These are phyloP conservation scores for Amphiprion percula DNA, from an alignment of 2,113 vertebrate species.

Conservation along the genomic window DNA sequence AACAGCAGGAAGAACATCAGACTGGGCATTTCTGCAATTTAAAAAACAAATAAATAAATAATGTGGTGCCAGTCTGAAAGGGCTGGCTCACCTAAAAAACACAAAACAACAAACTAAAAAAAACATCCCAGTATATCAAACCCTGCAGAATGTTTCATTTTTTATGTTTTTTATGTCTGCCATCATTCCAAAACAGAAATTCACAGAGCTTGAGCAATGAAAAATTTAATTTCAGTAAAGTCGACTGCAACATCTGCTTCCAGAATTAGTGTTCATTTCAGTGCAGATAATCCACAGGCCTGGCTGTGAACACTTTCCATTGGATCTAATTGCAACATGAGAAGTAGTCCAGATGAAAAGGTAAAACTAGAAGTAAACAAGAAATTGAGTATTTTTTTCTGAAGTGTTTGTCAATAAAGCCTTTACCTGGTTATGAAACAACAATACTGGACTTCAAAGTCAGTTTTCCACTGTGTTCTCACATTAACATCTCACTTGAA, in stretches of 20 bases:
- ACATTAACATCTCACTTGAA: neutral
- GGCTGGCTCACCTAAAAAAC: neutral
- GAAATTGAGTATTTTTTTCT: neutral
- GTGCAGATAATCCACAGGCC: conserved; percentile 10
- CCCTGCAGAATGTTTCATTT: conserved; percentile 1
- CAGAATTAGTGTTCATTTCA: conserved; percentile 12
- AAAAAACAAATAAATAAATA: no score
- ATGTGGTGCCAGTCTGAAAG: neutral
- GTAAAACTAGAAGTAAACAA: neutral
- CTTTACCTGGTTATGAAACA: neutral
- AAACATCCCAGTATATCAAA: conserved; percentile 3
- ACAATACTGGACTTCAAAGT: neutral
- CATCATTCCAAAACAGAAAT: neutral
- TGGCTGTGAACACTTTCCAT: conserved; percentile 17
- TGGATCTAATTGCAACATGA: conserved; percentile 9
- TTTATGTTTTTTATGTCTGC: neutral
- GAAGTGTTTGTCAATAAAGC: neutral
- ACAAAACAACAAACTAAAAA: neutral
- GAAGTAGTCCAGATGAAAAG: conserved; percentile 24
- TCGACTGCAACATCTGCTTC: conserved; percentile 4
- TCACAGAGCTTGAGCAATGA: neutral
- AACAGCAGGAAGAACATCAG: conserved; percentile 14
- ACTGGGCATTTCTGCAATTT: neutral
- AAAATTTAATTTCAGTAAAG: neutral
- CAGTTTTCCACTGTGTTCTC: neutral